These are phyloP conservation scores for Zosterops lateralis DNA, from an alignment of 2,113 vertebrate genomes.

Conservation along the genomic window DNA sequence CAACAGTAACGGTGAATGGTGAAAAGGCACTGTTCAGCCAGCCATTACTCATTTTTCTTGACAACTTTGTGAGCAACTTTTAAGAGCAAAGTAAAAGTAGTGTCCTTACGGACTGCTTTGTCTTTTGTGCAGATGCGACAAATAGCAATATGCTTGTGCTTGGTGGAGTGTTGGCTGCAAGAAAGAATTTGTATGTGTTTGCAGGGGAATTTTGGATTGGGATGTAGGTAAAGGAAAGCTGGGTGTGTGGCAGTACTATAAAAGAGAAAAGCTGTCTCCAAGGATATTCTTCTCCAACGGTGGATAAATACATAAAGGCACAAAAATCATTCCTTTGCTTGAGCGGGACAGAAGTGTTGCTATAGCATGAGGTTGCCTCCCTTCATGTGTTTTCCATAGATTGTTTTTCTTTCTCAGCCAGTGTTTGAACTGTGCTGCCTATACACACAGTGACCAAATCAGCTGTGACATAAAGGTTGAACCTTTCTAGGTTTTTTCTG, in stretches of 20 bases:
- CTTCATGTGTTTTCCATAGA: slow-evolving; percentile 3
- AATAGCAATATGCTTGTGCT: not conserved
- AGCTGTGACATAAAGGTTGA: slow-evolving; percentile 53
- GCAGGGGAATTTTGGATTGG: not conserved
- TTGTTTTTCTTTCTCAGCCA: slow-evolving; percentile 40
- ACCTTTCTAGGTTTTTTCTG: slow-evolving; percentile 17
- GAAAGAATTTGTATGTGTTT: not conserved
- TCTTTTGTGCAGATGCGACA: not conserved
- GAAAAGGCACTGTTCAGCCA: not conserved
- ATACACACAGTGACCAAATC: slow-evolving; percentile 49
- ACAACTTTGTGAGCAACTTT: not conserved
- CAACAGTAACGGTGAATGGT: not conserved
- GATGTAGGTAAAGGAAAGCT: not conserved
- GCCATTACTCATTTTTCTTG: not conserved
- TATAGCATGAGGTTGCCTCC: not conserved
- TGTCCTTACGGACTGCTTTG: not conserved
- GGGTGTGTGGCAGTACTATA: not conserved
- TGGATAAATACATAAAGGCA: slow-evolving; percentile 8
- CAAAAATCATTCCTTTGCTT: slow-evolving; percentile 6
- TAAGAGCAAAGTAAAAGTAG: not conserved
- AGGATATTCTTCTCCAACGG: rapidly evolving
- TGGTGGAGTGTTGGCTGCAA: not conserved
- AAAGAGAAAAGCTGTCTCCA: not conserved
- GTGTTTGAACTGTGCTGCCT: slow-evolving; percentile 46
- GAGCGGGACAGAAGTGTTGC: not conserved